These are phyloP conservation scores for Aproaerema taeniolella DNA, from an alignment of 2,888 invertebrate genomes.

Conservation along the genomic window DNA sequence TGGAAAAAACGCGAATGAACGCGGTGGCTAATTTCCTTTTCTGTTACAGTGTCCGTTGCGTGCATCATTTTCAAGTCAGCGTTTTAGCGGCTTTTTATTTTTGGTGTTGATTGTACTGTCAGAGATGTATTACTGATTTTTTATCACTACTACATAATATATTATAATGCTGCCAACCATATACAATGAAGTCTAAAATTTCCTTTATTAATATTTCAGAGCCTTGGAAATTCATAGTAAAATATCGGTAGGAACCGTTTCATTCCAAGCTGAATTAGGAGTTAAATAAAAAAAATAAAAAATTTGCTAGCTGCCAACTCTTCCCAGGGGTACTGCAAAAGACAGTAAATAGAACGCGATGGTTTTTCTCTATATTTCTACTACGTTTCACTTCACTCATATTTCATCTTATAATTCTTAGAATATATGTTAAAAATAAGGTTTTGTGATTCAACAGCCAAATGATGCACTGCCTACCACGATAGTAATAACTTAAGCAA, in stretches of 20 bases:
- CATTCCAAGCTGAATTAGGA: not conserved
- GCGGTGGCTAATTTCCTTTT: conserved; percentile 52
- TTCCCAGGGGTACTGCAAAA: too few species aligned
- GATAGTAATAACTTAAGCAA: not conserved
- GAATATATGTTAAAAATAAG: not conserved
- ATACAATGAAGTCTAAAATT: not conserved
- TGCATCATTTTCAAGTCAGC: conserved; percentile 27
- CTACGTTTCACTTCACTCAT: too few species aligned
- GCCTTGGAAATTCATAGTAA: not conserved
- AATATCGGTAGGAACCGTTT: not conserved
- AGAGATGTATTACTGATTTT: not conserved
- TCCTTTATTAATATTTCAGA: not conserved
- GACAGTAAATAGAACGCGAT: too few species aligned
- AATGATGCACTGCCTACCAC: not conserved
- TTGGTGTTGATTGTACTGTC: not conserved
- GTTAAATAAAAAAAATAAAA: not conserved
- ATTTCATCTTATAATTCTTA: too few species aligned
- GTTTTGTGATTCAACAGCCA: too few species aligned
- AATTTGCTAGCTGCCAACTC: too few species aligned
- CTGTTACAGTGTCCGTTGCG: conserved; percentile 22
- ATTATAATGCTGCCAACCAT: not conserved
- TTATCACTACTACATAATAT: not conserved
- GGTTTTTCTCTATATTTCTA: too few species aligned
- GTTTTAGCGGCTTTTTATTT: conserved; percentile 9
- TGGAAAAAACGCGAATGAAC: conserved; percentile 52